phyloP scores from a whole-genome alignment of 30 jellyfish, hydroid and myxozoan genomes.

The Turritopsis rubra region DNA sequence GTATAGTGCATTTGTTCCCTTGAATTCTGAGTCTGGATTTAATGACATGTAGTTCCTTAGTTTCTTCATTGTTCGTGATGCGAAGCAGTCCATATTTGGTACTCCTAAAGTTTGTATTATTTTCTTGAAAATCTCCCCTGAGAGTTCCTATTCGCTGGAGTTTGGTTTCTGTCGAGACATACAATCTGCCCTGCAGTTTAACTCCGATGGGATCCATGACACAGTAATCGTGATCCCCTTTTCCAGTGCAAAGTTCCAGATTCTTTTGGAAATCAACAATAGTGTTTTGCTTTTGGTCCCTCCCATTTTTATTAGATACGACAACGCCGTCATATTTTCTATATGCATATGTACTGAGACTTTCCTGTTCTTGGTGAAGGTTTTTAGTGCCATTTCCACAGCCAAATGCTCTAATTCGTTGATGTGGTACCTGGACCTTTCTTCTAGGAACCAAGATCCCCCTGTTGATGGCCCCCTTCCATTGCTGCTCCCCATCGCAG shows the following conservation, averaged over 20 bases:
- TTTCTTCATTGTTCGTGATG: constrained; percentile 23
- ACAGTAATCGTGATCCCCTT: constrained; percentile 36
- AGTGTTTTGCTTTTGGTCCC: constrained; percentile 20
- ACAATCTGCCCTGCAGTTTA: constrained; percentile 23
- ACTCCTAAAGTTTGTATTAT: constrained; percentile 4
- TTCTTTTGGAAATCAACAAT: constrained; percentile 8
- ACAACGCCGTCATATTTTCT: constrained; percentile 29
- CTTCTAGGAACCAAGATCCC: constrained; percentile 10
- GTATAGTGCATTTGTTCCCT: too few species aligned
- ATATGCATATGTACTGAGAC: constrained; percentile 7
- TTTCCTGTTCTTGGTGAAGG: constrained; percentile 6
- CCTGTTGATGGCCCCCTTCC: constrained; percentile 30
- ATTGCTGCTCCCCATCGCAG: not conserved
- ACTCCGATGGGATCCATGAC: constrained; percentile 17
- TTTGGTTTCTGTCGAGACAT: constrained; percentile 8
- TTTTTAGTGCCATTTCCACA: constrained; percentile 36
- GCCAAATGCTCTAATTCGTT: constrained; percentile 30
- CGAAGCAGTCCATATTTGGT: constrained; percentile 38
- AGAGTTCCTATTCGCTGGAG: constrained; percentile 45
- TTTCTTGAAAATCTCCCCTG: not conserved
- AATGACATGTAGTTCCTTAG: constrained; percentile 17
- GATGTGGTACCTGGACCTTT: too few species aligned
- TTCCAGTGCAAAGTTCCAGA: constrained; percentile 11
- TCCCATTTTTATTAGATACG: constrained; percentile 21
- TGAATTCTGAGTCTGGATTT: too few species aligned